Evolutionary conservation across 2,888 invertebrate species (phyloP).

Genomic region (Hydrotaea diabolus): DNA sequence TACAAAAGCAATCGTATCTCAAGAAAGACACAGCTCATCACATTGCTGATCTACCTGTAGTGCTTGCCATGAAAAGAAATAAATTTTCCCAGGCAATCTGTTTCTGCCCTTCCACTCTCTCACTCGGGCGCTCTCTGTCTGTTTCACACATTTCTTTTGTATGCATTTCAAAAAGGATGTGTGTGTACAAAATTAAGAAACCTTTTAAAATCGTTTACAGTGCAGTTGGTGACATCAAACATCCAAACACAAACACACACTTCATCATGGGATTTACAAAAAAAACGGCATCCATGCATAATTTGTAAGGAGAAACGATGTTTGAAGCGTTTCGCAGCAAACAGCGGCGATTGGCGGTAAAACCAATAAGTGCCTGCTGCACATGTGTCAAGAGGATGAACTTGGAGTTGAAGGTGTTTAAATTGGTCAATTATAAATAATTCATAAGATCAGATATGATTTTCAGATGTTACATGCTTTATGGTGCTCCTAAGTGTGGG

Average conservation of each 20-base stretch:
- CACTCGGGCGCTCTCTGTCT: not conserved
- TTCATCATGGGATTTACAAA: conserved; percentile 38
- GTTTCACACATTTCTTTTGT: conserved; percentile 29
- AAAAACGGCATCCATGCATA: conserved; percentile 22
- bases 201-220: conserved; percentile 49
- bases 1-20: conserved; percentile 7
- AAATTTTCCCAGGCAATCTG: conserved; percentile 57
- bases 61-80: not conserved
- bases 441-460: too few relatives aligned
- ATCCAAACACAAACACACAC: conserved; percentile 25
- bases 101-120: conserved; percentile 13
- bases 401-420: not conserved
- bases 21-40: conserved; percentile 42
- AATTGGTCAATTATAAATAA: not conserved
- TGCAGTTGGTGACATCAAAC: conserved; percentile 52
- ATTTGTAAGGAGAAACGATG: not conserved
- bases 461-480: too few relatives aligned
- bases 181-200: conserved; percentile 41
- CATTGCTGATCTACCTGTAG: conserved; percentile 54
- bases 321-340: not conserved
- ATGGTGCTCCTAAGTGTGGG: too few relatives aligned
- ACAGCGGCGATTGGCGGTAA: not conserved
- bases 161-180: conserved; percentile 51
- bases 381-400: conserved; percentile 7
- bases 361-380: not conserved